Percentiles rank a stretch among this genome's conserved stretches.
Conservation (phyloP, 2,797 vertebrate species). For the Ceyx erithaca region DNA sequence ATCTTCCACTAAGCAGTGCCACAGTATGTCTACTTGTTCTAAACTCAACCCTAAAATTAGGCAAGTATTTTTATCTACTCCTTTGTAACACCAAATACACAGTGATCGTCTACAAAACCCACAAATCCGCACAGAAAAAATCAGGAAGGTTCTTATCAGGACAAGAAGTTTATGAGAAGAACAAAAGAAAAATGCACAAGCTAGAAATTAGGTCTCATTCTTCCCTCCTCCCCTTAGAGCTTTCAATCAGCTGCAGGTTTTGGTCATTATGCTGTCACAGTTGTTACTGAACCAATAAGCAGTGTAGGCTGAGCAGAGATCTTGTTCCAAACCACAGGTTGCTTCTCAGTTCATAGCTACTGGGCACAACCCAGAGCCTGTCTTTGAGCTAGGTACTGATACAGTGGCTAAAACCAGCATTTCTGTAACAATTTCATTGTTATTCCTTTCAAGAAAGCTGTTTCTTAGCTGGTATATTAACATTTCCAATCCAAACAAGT, state of each 20-base stretch:
- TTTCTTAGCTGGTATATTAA: neutral
- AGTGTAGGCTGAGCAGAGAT: neutral
- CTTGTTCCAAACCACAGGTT: neutral
- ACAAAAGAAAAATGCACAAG: neutral
- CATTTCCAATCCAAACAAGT: neutral
- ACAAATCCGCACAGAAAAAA: neutral
- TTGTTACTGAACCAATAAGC: neutral
- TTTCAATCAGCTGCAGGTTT: neutral
- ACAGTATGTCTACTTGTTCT: slow-evolving; percentile 98
- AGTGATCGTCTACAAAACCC: neutral
- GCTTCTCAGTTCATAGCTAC: neutral
- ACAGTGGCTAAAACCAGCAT: neutral
- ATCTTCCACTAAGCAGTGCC: slow-evolving; percentile 98
- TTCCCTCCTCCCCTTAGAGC: neutral
- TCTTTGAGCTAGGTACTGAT: neutral
- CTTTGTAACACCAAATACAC: neutral
- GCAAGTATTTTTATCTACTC: slow-evolving; percentile 5
- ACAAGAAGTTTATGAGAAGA: neutral
- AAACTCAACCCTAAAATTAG: slow-evolving; percentile 89
- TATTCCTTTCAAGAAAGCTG: neutral
- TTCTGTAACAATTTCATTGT: neutral
- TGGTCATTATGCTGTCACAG: neutral
- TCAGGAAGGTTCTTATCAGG: neutral
- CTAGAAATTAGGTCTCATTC: neutral
- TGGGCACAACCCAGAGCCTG: neutral